Evolutionary conservation across 2,113 vertebrate genomes (phyloP), one percentile per base, ranked within the genome.

Genomic region (Saiga tatarica): DNA sequence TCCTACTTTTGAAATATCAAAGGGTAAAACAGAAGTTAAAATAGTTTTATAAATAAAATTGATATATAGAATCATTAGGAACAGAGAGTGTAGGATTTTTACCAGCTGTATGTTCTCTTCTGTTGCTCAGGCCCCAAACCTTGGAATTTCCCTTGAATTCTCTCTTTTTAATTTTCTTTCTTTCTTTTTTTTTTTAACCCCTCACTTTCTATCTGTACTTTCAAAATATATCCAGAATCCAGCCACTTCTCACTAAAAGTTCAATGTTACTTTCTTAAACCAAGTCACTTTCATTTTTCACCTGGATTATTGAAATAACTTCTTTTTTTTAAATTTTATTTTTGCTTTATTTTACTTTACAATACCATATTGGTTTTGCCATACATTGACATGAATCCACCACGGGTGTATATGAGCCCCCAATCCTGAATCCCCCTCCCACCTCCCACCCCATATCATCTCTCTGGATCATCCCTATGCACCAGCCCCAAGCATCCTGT

Each of bases 121-220:
- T 62, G 39, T 83, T 83, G 53, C 13, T 93, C 39, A 87, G 45
- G 7, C 50, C 21, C 33, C 6, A 89, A 89, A 79, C 23, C 25
- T 96, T 87, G 9, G 3, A 30, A 33, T 89, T n/a, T 60, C 88
- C 47, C 83, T 95, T 13, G 26, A 87, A 52, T 90, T 12, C 21
- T 82, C 83, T 82, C 42, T 71, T 96, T 96, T 42, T n/a, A 53
- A 53, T 92, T 82, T 91, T 89, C 50, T 79, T 89, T 96, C 39
- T 71, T 52, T 71, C 89, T 57, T 79, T 95, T 92, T 71, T 71
- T 36, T 8, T 64, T 79, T 95, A 92, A 39, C n/a, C 10, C 42
- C 11, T 71, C 28, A 52, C 33, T 36, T 95, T 92, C 26, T 86
- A 55, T 79, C 26, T 42, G 26, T 74, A 81, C 11, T 36, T 89